Evolutionary conservation across 2,797 vertebrate genomes (phyloP).

Genomic region (Saxicola maurus): DNA sequence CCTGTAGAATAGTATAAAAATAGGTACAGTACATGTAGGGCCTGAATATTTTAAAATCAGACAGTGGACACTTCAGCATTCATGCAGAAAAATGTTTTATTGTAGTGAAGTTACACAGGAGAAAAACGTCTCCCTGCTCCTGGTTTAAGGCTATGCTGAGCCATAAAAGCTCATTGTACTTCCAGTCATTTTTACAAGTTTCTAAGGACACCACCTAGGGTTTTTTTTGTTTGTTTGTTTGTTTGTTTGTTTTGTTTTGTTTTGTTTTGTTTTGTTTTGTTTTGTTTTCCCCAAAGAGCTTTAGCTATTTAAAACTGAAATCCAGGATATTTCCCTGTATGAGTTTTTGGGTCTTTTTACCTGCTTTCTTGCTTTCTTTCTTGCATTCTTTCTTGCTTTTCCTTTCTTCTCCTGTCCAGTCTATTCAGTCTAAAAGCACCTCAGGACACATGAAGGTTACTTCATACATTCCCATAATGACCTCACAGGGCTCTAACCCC

Average conservation of each 20-base stretch:
- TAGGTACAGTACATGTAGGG: background rate
- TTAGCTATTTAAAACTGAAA: background rate
- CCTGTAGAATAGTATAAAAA: background rate
- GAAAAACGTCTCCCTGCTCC: background rate
- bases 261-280: background rate
- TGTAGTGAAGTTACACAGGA: conserved; percentile 82
- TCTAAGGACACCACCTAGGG: background rate
- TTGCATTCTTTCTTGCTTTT: background rate
- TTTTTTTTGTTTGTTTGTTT: too few relatives aligned
- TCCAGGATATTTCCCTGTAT: background rate
- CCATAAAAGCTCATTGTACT: conserved; percentile 3
- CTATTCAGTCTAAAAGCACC: background rate
- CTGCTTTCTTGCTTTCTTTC: background rate
- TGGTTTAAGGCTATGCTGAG: background rate
- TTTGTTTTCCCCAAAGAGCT: background rate
- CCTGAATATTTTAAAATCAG: background rate
- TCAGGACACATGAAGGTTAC: background rate
- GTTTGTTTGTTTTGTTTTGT: background rate
- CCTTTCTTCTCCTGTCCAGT: background rate
- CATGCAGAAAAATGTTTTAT: conserved; percentile 75
- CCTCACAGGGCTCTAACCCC: background rate
- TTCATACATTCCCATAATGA: background rate
- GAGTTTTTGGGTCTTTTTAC: background rate
- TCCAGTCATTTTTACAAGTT: background rate
- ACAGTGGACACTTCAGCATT: background rate